phyloP scores from a whole-genome alignment of 2,797 vertebrate genomes.

The Crenuchus spilurus region DNA sequence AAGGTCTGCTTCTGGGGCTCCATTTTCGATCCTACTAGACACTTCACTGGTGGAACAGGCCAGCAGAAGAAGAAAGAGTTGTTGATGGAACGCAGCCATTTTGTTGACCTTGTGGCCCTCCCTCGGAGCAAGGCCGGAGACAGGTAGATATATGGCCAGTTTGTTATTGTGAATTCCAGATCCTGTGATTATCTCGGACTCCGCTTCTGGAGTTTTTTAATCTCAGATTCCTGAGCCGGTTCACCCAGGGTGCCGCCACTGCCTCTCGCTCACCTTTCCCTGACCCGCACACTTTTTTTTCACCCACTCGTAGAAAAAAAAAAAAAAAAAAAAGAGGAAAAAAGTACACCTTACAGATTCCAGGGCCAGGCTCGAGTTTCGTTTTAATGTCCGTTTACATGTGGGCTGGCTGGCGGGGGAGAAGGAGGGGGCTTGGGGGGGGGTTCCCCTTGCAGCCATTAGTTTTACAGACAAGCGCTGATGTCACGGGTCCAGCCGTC shows the following conservation, averaged over 20 bases:
- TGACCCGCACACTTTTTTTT: slow-evolving; percentile 71
- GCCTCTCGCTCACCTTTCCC: slow-evolving; percentile 84
- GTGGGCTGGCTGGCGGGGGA: slow-evolving; percentile 60
- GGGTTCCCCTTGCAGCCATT: slow-evolving; percentile 73
- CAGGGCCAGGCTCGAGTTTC: slow-evolving; percentile 79
- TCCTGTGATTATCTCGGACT: slow-evolving; percentile 96
- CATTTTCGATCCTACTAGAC: slow-evolving; percentile 78
- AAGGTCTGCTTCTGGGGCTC: slow-evolving; percentile 52
- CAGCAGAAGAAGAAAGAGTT: slow-evolving; percentile 68
- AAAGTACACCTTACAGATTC: slow-evolving; percentile 84
- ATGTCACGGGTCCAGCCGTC: slow-evolving; percentile 67
- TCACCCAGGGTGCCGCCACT: slow-evolving; percentile 80
- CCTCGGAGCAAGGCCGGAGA: slow-evolving; percentile 91
- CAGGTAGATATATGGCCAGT: slow-evolving; percentile 98
- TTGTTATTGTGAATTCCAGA: slow-evolving; percentile 99
- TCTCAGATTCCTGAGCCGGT: slow-evolving; percentile 92
- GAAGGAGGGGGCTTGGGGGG: slow-evolving; percentile 65
- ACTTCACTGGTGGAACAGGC: slow-evolving; percentile 69
- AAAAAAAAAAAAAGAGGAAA: slow-evolving; percentile 40
- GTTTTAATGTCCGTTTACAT: slow-evolving; percentile 84
- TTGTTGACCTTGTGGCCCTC: slow-evolving; percentile 89
- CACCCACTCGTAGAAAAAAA: slow-evolving; percentile 58
- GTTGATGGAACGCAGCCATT: slow-evolving; percentile 89
- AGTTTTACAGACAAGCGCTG: slow-evolving; percentile 69
- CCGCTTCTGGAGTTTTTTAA: slow-evolving; percentile 95